Conservation (phyloP, 2,797 vertebrate species). For the Peromyscus eremicus region DNA sequence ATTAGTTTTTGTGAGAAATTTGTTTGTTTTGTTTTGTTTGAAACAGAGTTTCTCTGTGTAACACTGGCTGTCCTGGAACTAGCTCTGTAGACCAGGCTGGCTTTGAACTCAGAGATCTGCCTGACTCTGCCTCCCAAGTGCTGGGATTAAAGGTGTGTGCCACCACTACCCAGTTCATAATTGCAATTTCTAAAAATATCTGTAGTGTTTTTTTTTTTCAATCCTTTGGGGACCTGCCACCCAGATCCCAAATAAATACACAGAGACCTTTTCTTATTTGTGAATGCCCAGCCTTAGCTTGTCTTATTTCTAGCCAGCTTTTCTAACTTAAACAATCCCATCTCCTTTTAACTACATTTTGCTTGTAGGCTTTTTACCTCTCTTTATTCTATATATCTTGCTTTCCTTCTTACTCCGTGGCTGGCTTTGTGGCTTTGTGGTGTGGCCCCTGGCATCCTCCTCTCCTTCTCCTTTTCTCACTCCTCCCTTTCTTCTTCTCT, state of each 20-base stretch:
- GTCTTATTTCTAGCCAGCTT: neutral
- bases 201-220: neutral
- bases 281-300: neutral
- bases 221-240: neutral
- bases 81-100: neutral
- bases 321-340: neutral
- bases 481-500: neutral
- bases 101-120: neutral
- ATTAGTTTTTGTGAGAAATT: neutral
- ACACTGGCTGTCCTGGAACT: neutral
- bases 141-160: neutral
- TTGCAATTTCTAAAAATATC: neutral
- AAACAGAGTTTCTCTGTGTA: neutral
- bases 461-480: neutral
- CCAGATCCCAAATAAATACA: neutral
- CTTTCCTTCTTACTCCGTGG: neutral
- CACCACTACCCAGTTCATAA: neutral
- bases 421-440: neutral
- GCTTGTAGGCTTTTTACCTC: neutral
- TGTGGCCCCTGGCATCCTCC: no score
- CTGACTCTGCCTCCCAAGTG: neutral
- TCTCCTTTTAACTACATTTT: neutral
- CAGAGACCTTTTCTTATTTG: neutral
- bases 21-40: neutral
- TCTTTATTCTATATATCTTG: no score